A percentile compares a stretch with the other conserved stretches of the same genome.
These are phyloP conservation scores for Idaea straminata DNA, from an alignment of 2,888 invertebrate genomes.

Conservation along the genomic window DNA sequence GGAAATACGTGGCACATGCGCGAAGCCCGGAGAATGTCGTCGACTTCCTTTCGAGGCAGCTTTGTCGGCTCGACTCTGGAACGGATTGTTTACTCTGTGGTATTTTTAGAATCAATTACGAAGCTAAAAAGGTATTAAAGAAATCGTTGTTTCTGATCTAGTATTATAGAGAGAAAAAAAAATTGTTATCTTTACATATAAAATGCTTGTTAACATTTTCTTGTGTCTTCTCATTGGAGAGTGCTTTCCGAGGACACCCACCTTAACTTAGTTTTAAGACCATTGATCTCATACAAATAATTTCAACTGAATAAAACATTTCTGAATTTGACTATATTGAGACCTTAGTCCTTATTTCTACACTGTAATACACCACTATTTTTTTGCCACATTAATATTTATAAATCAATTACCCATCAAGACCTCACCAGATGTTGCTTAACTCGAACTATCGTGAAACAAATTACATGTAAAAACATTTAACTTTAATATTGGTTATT, in stretches of 20 bases:
- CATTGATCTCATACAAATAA: no score
- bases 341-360: no score
- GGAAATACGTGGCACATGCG: slow-evolving; percentile 39
- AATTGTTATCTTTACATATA: no score
- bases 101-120: background rate
- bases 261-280: no score
- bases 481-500: slow-evolving; percentile 3
- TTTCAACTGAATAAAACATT: no score
- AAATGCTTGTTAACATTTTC: no score
- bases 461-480: slow-evolving; percentile 9
- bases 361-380: no score
- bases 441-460: no score
- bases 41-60: slow-evolving; percentile 35
- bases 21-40: slow-evolving; percentile 43
- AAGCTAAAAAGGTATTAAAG: background rate
- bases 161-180: background rate
- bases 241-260: background rate
- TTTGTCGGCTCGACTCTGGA: background rate
- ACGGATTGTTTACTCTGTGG: background rate
- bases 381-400: no score
- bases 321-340: no score
- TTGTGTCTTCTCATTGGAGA: background rate
- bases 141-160: background rate
- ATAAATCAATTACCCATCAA: no score
- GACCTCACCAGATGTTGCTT: no score